Percentiles rank a stretch among this genome's conserved stretches.
Conservation (phyloP, 2,888 invertebrate species). For the Eumerus sabulonum region DNA sequence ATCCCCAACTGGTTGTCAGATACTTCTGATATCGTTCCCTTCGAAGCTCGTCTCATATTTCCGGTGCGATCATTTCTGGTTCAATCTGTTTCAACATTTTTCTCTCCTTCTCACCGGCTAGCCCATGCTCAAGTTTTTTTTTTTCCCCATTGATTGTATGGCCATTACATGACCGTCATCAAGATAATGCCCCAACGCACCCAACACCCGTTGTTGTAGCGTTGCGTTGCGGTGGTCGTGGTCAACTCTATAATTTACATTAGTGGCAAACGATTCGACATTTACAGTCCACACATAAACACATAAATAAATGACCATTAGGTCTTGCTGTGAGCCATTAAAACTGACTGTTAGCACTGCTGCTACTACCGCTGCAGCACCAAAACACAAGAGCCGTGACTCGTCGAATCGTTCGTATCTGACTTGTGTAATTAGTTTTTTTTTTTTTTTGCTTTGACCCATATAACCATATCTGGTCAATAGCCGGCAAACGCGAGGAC, state of each 20-base stretch:
- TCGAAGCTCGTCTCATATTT: conserved; percentile 51
- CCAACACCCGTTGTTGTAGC: conserved; percentile 25
- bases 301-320: conserved; percentile 1
- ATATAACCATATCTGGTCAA: conserved; percentile 38
- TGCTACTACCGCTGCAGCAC: conserved; percentile 41
- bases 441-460: conserved; percentile 52
- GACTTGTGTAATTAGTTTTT: conserved; percentile 51
- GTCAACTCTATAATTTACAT: conserved; percentile 57
- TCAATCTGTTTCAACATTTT: conserved; percentile 28
- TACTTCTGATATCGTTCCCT: conserved; percentile 19
- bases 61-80: conserved; percentile 56
- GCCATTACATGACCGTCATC: conserved; percentile 50
- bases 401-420: conserved; percentile 50
- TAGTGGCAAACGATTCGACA: conserved; percentile 52
- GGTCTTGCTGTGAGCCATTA: conserved; percentile 17
- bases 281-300: conserved; percentile 30
- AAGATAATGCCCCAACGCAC: conserved; percentile 23
- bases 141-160: conserved; percentile 28
- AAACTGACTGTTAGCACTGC: conserved; percentile 8
- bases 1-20: no score
- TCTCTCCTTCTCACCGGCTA: not conserved
- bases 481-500: not conserved
- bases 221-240: conserved; percentile 16
- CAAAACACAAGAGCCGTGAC: conserved; percentile 46
- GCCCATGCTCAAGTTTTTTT: not conserved